phyloP scores from a whole-genome alignment of 1,140 invertebrate genomes.

The Sitodiplosis mosellana region DNA sequence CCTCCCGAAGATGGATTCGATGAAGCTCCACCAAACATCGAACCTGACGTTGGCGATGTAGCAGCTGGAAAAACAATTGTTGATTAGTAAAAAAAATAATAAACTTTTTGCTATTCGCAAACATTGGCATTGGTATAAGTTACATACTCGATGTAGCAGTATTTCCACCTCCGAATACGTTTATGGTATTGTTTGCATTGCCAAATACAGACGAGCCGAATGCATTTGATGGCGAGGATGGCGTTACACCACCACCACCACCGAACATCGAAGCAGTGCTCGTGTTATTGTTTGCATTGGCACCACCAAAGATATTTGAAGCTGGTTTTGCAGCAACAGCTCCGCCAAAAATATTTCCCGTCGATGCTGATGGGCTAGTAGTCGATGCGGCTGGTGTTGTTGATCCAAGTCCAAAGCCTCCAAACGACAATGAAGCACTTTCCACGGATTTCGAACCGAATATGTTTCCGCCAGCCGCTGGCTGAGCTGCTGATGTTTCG shows the following conservation, averaged over 20 bases:
- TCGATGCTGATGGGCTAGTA: background rate
- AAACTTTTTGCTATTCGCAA: no score
- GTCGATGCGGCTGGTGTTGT: background rate
- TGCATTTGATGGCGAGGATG: conserved; percentile 1
- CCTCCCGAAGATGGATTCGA: conserved; percentile 1
- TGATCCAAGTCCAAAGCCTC: no score
- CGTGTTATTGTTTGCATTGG: conserved; percentile 5
- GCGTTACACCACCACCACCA: conserved; percentile 9
- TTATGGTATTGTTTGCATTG: no score
- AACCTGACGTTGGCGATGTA: background rate
- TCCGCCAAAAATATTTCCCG: conserved; percentile 4
- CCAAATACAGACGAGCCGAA: no score
- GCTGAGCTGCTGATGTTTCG: no score
- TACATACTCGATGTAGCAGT: no score
- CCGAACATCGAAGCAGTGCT: conserved; percentile 15
- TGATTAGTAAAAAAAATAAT: no score
- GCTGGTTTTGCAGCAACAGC: conserved; percentile 5
- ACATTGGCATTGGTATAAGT: no score
- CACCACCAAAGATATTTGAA: conserved; percentile 18
- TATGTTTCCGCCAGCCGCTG: no score
- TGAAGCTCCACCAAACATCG: background rate
- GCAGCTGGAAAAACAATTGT: no score
- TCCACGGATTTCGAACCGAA: no score
- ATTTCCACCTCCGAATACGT: conserved; percentile 5
- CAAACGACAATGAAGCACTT: no score